Percentiles rank a stretch among this genome's conserved stretches.
Conservation (phyloP, 1,140 invertebrate genomes). For the Sinonovacula constricta region DNA sequence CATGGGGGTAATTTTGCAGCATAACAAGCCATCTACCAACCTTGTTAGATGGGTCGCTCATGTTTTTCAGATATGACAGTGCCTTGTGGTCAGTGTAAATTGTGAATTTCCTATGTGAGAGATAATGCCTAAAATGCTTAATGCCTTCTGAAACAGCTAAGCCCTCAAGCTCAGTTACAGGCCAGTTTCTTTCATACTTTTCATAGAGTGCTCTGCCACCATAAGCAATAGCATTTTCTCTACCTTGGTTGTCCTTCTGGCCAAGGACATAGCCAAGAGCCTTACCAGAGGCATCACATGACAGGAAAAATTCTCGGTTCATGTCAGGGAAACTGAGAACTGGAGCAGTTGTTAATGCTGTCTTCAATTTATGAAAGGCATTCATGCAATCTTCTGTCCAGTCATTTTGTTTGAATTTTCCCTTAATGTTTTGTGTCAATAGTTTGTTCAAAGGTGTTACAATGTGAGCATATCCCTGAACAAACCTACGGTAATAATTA, state of each 20-base stretch:
- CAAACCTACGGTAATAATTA: slow-evolving; percentile 74
- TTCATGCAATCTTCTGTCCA: slow-evolving; percentile 49
- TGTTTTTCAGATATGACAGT: slow-evolving; percentile 30
- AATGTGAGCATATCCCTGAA: slow-evolving; percentile 69
- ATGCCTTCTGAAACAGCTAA: slow-evolving; percentile 39
- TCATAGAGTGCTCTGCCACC: slow-evolving; percentile 42
- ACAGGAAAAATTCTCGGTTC: slow-evolving; percentile 51
- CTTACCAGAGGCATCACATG: slow-evolving; percentile 53
- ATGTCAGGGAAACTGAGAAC: slow-evolving; percentile 51
- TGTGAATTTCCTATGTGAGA: slow-evolving; percentile 21
- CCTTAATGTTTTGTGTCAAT: slow-evolving; percentile 69
- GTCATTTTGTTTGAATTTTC: no score
- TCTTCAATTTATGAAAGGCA: slow-evolving; percentile 56
- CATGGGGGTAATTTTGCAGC: slow-evolving; percentile 28
- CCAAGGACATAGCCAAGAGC: slow-evolving; percentile 46
- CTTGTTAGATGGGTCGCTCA: neutral
- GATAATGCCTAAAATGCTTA: slow-evolving; percentile 17
- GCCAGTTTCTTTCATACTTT: slow-evolving; percentile 46
- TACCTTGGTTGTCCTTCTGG: slow-evolving; percentile 38
- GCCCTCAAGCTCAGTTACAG: slow-evolving; percentile 38
- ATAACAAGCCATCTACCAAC: slow-evolving; percentile 39
- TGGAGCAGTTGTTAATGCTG: slow-evolving; percentile 45
- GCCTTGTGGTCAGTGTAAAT: slow-evolving; percentile 41
- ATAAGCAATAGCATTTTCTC: slow-evolving; percentile 52
- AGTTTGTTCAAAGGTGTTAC: slow-evolving; percentile 75